Base-by-base conservation (phyloP, 2,113 vertebrate species). In the Psittacula cyanocephala region DNA sequence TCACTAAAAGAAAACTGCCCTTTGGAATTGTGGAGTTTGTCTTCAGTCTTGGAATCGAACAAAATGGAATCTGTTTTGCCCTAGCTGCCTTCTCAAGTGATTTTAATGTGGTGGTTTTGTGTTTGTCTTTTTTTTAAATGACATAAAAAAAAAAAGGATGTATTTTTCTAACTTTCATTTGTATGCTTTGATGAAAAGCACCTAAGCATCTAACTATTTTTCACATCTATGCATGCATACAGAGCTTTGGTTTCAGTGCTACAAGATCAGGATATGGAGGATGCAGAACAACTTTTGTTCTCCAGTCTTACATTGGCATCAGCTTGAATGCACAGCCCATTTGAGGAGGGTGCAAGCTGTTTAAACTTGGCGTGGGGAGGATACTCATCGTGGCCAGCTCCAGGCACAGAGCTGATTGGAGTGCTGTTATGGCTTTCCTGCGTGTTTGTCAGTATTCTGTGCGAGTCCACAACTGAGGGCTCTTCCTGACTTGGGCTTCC, bases 381-480 rank as follows among this genome's bases (percentile, higher is more conserved):
- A 44, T 62, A 3, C 39, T 75, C 22, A 10, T 11, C 23, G 13
- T 23, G 37, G 50, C 35, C 23, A 60, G 13, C 15, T 70, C 62
- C 2, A 39, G 64, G 41, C 11, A 18, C 9, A 2, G 52, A 62
- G 53, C 19, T 50, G 39, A 11, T 15, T 37, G 33, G 49, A 46
- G 15, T n/a, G 47, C n/a, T 49, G 10, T 46, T 69, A 27, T 4
- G 35, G 25, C 10, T 89, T 77, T 29, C 69, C 25, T 50, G 59
- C 28, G 53, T 5, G 0, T 37, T 53, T 67, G 31, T 47, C 23
- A 10, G 59, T 67, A 46, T 72, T 82, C 52, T 35, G 13, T 37
- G 27, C 0, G 3, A 78, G 65, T 24, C 25, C 3, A 6, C 25
- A 31, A 25, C 9, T 2, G 3, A 59, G 44, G 11, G 39, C 8